Evolutionary conservation across 1,140 invertebrate species (phyloP), one percentile per base, ranked within the genome.

Genomic region (Dendrolimus punctatus): DNA sequence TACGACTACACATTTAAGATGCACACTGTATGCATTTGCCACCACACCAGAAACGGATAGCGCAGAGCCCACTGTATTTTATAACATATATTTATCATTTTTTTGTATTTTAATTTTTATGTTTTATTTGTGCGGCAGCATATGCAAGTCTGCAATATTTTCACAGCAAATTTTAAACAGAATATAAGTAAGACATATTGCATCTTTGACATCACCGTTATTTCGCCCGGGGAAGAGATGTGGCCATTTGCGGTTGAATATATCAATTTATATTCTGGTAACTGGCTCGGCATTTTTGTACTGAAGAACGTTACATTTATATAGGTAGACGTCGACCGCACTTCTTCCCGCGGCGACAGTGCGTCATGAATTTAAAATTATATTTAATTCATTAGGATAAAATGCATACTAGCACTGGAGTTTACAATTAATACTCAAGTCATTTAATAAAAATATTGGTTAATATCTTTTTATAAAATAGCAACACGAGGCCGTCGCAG

Each of bases 1-100:
- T 83, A 81, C 68, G 70, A 76, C 80, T 84, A 86, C 78, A 83
- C 81, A 80, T 73, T 69, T 69, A 82, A 78, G 78, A 81, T 77
- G 72, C 77, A 82, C 70, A 73, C 79, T 68, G 70, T 71, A 80
- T 80, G 77, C 82, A 81, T 82, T 77, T 81, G 82, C 79, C 73
- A 85, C 76, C 80, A 85, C 80, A 85, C 79, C 62, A 67, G 66
- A 66, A 71, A 73, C 70, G 61, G 68, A 61, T 66, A 71, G 70
- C 59, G 53, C 56, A 60, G 23, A 23, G 65, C 57, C 57, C 51
- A 58, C 57, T 53, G 53, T 55, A 53, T 56, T 55, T 55, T 55
- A 54, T 49, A 53, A 51, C 6, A 57, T 51, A 40, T 39, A 47
- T 57, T 68, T 60, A 57, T 58, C 68, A 68, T 72, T 69, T 70